Base-by-base conservation (phyloP, 2,888 invertebrate species). In the Caenorhabditis macrosperma region DNA sequence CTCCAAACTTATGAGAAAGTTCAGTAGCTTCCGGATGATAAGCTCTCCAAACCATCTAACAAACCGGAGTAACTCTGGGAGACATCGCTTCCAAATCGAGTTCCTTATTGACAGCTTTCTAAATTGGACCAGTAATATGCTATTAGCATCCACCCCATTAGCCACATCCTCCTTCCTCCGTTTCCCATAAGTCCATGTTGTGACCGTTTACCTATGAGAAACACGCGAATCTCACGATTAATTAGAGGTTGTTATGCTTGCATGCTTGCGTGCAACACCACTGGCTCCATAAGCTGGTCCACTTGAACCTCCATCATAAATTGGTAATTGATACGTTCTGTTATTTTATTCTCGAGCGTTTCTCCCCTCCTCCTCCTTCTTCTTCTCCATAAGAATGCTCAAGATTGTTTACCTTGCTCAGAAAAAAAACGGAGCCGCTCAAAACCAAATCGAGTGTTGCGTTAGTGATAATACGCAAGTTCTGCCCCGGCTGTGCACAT, bases 201-300 rank as follows among this genome's bases (percentile, higher is more conserved):
- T 20, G 38, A 68, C 12, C 44, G 44, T 50, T 17, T 33, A 54
- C 46, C 67, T 57, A 48, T n/a, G 33, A 55, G 48, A 17, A 60
- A 52, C 52, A 69, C 59, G 68, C 68, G 28, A 59, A 38, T 69
- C 54, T 61, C n/a, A 71, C 72, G 63, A 63, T 72, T 72, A 72
- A 72, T 72, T 72, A 72, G 46, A 41, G 64, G 74, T 74, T 74
- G 63, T 57, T 71, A 72, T 63, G 33, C 64, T 57, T 30, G 64
- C 57, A 35, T 17, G 30, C 9, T 44, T 57, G 33, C 72, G 20
- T 72, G 72, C 72, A 57, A 63, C 55, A 46, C 55, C 38, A n/a
- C 50, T 30, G 44, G 17, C 26, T 24, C 26, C 26, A 17, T 20
- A 2, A 26, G n/a, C 26, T 52, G n/a, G n/a, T n/a, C n/a, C n/a